Evolutionary conservation across 1,140 invertebrate species (phyloP), one percentile per base, ranked within the genome.

Genomic region (Drosophila saltans): DNA sequence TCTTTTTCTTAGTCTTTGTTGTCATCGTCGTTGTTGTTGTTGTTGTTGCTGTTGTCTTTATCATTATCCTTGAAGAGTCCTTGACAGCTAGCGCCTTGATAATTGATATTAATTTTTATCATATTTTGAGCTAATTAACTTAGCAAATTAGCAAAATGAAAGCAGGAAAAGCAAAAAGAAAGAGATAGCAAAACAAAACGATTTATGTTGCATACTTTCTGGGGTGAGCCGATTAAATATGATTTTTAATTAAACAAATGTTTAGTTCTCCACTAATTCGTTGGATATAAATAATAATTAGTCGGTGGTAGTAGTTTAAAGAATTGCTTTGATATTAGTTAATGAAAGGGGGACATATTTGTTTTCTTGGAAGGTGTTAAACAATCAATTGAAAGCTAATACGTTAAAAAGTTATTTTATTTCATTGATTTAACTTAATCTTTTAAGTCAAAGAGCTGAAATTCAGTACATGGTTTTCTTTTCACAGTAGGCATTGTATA

Each of bases 21-120:
- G 6, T 21, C 16, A 4, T 30, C 28, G 2, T 30, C 16, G 16
- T 16, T 30, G 28, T 2, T 36, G 33, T 36, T 7, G 33, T 7
- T 36, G 33, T 7, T 36, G 33, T 36, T 36, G 3, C n/a, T 26
- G 21, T 24, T 24, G 45, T 24, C 21, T 8, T 48, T 21, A 21
- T 52, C 45, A 9, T 26, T 10, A 26, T 52, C 41, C 43, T 75
- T 40, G 52, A 41, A 43, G 63, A 69, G 61, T 69, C 24, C 69
- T 61, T 55, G 66, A 65, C 58, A 43, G 66, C 41, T 52, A 6
- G 8, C 52, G 33, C 26, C 59, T 62, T 55, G 63, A 69, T 88
- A 86, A 86, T 88, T 88, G 80, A 80, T 80, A 88, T 86, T 78
- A 80, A 72, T 83, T 80, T 88, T 67, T 88, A 80, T 72, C 70